Percentiles rank a stretch among this genome's conserved stretches.
Conservation (phyloP, 2,888 invertebrate genomes). For the Himalopsyche kuldschensis region DNA sequence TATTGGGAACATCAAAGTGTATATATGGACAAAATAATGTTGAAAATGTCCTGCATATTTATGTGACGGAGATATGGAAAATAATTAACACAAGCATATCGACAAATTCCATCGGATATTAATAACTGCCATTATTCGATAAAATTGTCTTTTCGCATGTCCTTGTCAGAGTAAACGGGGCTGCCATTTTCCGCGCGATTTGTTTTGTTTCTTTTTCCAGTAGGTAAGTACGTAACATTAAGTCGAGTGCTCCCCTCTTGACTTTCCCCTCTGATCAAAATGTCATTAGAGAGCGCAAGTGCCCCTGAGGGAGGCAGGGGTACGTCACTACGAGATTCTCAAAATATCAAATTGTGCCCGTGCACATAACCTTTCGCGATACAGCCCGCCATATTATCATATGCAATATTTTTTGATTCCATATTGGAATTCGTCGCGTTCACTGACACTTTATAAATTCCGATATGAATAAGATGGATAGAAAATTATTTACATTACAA, state of each 20-base stretch:
- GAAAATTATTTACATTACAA: too few relatives aligned
- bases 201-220: neutral
- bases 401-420: neutral
- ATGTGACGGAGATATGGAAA: too few relatives aligned
- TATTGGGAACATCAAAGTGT: too few relatives aligned
- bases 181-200: neutral
- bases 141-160: neutral
- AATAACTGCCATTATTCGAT: neutral
- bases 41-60: too few relatives aligned
- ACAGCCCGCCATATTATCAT: neutral
- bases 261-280: constrained; percentile 33
- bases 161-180: neutral
- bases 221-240: neutral
- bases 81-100: too few relatives aligned
- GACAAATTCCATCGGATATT: too few relatives aligned
- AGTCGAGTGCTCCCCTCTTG: constrained; percentile 18
- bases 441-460: too few relatives aligned
- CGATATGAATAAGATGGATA: too few relatives aligned
- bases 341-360: neutral
- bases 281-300: constrained; percentile 29
- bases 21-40: too few relatives aligned
- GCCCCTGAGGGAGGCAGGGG: neutral
- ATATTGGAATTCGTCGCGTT: too few relatives aligned
- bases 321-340: neutral
- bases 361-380: neutral